Percentiles rank a stretch among this genome's conserved stretches.
phyloP scores from a whole-genome alignment of 2,888 invertebrate species.

The Lamellibrachia columna region DNA sequence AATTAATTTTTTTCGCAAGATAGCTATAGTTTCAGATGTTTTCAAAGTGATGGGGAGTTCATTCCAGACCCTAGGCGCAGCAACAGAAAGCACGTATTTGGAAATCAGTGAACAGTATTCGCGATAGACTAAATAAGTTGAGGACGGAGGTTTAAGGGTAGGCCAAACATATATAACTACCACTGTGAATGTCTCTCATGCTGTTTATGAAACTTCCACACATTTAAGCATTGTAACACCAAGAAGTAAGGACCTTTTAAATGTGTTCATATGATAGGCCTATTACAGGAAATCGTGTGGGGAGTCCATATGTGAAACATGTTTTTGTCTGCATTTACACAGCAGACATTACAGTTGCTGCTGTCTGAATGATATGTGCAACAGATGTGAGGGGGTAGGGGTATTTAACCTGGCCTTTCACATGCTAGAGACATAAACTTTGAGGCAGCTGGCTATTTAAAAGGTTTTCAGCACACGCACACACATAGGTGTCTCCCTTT shows the following conservation, averaged over 20 bases:
- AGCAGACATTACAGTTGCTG: not conserved
- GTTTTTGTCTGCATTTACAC: not conserved
- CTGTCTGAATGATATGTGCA: not conserved
- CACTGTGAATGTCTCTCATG: not conserved
- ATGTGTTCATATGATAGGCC: not conserved
- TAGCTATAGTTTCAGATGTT: too few relatives aligned
- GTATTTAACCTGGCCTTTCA: not conserved
- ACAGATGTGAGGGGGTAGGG: not conserved
- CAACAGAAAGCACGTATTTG: too few relatives aligned
- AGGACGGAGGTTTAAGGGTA: too few relatives aligned
- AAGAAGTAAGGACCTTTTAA: not conserved
- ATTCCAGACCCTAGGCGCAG: too few relatives aligned
- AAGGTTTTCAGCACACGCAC: not conserved
- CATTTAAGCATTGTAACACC: not conserved
- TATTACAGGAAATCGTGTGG: not conserved
- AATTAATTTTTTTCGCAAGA: too few relatives aligned
- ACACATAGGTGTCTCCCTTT: not conserved
- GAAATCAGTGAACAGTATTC: too few relatives aligned
- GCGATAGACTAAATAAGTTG: too few relatives aligned
- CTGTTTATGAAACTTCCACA: not conserved
- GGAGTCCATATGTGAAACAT: not conserved
- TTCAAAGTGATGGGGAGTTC: too few relatives aligned
- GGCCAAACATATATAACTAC: not conserved
- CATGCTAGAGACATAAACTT: not conserved
- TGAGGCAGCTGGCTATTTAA: constrained; percentile 8